Evolutionary conservation across 2,797 vertebrate species (phyloP), one percentile per base, ranked within the genome.

Genomic region (Premnoplex brunnescens): DNA sequence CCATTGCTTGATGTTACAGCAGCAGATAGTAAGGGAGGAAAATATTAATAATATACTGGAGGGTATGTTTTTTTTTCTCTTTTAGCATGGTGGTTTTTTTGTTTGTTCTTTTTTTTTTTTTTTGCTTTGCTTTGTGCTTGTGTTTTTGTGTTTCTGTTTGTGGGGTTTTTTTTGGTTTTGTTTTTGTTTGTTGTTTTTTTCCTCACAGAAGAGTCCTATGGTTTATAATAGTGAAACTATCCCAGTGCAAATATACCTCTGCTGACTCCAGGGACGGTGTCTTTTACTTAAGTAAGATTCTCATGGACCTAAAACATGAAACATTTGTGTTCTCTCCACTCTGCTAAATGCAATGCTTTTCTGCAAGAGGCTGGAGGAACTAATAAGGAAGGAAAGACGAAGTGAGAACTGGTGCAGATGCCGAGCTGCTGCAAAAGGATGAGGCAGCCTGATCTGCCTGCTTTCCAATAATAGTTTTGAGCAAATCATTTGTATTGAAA

Each of bases 1-100:
- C 91, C 89, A 69, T 85, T 89, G 87, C 78, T 91, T 94, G 88
- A 72, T 89, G 85, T 81, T 88, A 82, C 73, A 72, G 66, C 27
- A 71, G 91, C 46, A 14, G 37, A 44, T 24, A 85, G 41, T 34
- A 51, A 82, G 56, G 26, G 58, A 78, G n/a, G 81, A 27, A 59
- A 89, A 91, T 69, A 64, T 52, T 77, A 41, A 22, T 62, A 49
- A 55, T 64, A 27, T 23, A 66, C 48, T 23, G 27, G 36, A 49
- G n/a, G n/a, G 71, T 49, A 69, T n/a, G 41, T 9, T 86, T 91
- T 51, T 60, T 39, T 56, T 66, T 84, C 41, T 8, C 37, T 79
- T 80, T 62, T 30, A 26, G 7, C 56, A 6, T 26, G 52, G 52
- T 54, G 30, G 18, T 7, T 30, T 18, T 30, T 52, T 30, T 30